Conservation (phyloP, 2,797 vertebrate genomes). For the Limosa lapponica region DNA sequence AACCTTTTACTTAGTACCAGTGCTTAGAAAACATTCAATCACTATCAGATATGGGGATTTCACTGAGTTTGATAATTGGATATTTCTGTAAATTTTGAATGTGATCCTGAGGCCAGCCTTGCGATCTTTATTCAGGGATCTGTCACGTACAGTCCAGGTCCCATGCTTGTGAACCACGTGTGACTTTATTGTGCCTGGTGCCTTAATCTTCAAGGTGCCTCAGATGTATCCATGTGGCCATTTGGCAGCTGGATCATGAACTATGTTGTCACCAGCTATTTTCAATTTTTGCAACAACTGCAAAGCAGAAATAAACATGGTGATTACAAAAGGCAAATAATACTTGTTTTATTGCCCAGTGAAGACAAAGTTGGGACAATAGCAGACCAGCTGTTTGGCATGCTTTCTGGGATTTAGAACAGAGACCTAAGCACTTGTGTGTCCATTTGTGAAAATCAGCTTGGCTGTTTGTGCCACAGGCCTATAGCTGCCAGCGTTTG, state of each 20-base stretch:
- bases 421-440: not conserved
- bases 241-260: not conserved
- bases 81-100: not conserved
- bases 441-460: slow-evolving; percentile 20
- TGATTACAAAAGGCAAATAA: slow-evolving; percentile 7
- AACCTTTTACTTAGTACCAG: not conserved
- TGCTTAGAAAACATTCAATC: not conserved
- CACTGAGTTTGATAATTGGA: not conserved
- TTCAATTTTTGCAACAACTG: not conserved
- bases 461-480: not conserved
- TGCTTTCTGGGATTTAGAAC: not conserved
- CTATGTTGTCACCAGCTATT: not conserved
- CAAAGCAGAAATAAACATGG: slow-evolving; percentile 29
- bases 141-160: rapidly evolving
- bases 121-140: not conserved
- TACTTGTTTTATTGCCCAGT: not conserved
- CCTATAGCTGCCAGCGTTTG: not conserved
- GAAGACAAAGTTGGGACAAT: slow-evolving; percentile 12
- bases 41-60: not conserved
- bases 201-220: not conserved
- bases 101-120: not conserved
- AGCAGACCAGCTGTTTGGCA: slow-evolving; percentile 19
- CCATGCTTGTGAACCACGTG: not conserved
- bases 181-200: not conserved
- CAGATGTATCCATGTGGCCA: not conserved